Evolutionary conservation across 2,113 vertebrate species (phyloP).

Genomic region (Abramis brama): DNA sequence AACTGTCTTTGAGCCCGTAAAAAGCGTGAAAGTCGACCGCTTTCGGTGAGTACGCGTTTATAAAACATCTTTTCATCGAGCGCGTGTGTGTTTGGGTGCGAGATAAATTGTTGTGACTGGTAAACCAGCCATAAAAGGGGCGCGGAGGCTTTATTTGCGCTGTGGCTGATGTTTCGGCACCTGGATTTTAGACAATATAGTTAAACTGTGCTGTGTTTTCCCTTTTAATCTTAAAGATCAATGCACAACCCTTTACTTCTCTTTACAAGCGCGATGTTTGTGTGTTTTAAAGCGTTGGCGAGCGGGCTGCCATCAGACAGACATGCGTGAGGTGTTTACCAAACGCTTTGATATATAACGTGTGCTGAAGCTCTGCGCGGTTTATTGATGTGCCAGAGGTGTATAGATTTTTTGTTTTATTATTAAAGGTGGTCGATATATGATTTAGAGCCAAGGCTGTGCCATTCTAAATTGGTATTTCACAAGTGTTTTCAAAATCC

Average conservation of each 20-base stretch:
- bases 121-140: slow-evolving; percentile 26
- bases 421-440: neutral
- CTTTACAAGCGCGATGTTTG: neutral
- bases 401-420: slow-evolving; percentile 6
- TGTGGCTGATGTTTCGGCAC: slow-evolving; percentile 20
- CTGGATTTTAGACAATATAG: neutral
- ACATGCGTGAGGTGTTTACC: slow-evolving; percentile 22
- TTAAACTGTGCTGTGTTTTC: neutral
- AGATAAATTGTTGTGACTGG: slow-evolving; percentile 31
- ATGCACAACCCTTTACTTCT: neutral
- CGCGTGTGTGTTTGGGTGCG: neutral
- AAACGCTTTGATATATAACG: neutral
- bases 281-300: neutral
- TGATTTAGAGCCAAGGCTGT: neutral
- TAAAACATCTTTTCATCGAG: neutral
- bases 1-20: neutral
- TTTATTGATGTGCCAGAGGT: slow-evolving; percentile 10
- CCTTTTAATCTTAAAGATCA: neutral
- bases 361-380: neutral
- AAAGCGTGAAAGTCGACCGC: neutral
- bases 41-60: slow-evolving; percentile 41
- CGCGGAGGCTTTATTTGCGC: slow-evolving; percentile 23
- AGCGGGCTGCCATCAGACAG: neutral
- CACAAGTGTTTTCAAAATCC: neutral
- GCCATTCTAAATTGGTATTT: neutral